Base-by-base conservation (phyloP, 1,140 invertebrate species). In the Rhysida immarginata region DNA sequence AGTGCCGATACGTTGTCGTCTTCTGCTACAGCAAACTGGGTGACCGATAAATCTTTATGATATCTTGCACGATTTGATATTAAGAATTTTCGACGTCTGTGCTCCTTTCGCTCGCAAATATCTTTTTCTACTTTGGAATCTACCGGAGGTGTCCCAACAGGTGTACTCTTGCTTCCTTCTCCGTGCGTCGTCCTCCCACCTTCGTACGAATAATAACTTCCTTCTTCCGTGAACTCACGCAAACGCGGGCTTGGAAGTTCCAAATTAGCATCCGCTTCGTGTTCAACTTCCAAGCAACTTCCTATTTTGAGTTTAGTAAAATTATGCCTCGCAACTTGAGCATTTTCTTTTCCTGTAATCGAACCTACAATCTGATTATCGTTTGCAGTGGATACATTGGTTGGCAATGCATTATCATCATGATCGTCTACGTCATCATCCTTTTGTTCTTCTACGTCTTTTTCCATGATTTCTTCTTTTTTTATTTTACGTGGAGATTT, bases 21-120 rank as follows among this genome's bases (percentile, higher is more conserved):
- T 66, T 93, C 90, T 64, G 92, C 92, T 55, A 92, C 78, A 2
- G 89, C 90, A 69, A 89, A 92, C 69, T 94, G 89, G 5, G 86
- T 80, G 62, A 91, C 77, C n/a, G 80, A 81, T 41, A 74, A 72
- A 57, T 81, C 80, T 35, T 77, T 58, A 41, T 65, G 64, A 29
- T 54, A 53, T 29, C 58, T 35, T 8, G 61, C 60, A n/a, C 60
- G 54, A 26, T 56, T 54, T 8, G 56, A 54, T 42, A 60, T 58
- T 41, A 61, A 58, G 27, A 60, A 62, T 41, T 57, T 23, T 0
- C 60, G 48, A 43, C 60, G 59, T 20, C 55, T 41, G 46, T 59
- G 58, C 18, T 61, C 60, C 18, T 58, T 50, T 0, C 49, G 44
- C n/a, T 58, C 56, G 13, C 45, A 13, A 2, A 5, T 29, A 3